Evolutionary conservation across 2,113 vertebrate genomes (phyloP).

Genomic region (Hydrochoerus hydrochaeris): DNA sequence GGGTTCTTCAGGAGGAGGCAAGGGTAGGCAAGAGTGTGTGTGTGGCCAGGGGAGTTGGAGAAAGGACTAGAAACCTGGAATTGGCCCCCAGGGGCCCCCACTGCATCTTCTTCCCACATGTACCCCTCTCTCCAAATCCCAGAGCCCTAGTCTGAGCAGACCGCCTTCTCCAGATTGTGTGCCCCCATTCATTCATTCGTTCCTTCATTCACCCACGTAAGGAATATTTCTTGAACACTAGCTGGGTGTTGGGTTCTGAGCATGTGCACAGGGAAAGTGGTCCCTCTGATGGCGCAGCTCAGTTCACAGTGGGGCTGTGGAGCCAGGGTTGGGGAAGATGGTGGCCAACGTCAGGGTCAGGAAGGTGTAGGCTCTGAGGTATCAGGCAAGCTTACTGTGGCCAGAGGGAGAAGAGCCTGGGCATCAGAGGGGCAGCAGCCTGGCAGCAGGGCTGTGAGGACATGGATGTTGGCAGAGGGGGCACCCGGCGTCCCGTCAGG

Average conservation of each 20-base stretch:
- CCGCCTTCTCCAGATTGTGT: fast-evolving
- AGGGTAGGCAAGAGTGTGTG: fast-evolving
- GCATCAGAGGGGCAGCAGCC: fast-evolving
- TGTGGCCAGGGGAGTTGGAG: not conserved
- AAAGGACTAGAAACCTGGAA: not conserved
- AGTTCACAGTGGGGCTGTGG: not conserved
- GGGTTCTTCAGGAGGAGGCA: not conserved
- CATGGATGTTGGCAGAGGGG: fast-evolving
- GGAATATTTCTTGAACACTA: not conserved
- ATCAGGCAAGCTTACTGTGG: no score
- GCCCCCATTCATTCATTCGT: not conserved
- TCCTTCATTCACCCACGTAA: not conserved
- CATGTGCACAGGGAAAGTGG: not conserved
- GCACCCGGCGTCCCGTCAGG: fast-evolving
- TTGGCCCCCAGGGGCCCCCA: not conserved
- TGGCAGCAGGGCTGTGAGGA: not conserved
- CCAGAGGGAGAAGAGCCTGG: not conserved
- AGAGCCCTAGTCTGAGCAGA: not conserved
- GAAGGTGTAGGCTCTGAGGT: not conserved
- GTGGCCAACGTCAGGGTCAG: not conserved
- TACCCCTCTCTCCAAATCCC: not conserved
- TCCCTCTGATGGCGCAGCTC: fast-evolving
- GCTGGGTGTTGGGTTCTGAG: fast-evolving
- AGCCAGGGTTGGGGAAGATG: not conserved
- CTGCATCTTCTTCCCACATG: not conserved